Evolutionary conservation across 2,113 vertebrate species (phyloP), one percentile per base, ranked within the genome.

Genomic region (Garra rufa): DNA sequence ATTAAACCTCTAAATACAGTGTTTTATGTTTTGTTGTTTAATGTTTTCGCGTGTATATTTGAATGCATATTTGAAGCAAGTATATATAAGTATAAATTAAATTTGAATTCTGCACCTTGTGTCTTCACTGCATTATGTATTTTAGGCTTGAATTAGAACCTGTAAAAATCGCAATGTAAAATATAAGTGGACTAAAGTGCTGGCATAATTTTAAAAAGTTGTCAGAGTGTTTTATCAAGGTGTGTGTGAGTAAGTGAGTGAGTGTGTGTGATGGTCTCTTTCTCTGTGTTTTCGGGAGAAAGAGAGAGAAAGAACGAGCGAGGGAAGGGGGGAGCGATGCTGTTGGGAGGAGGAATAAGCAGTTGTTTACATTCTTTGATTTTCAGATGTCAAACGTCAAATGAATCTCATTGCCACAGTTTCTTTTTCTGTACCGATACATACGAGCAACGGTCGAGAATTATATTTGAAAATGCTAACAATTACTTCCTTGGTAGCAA

Each of bases 381-480:
- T 70, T 67, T 82, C 41, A 52, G 65, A 17, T 82, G 46, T 82
- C 61, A 69, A 82, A 34, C 43, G 78, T 48, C 30, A 80, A 80
- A 65, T 61, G 77, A 46, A 28, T 79, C 26, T 44, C 76, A 63
- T 26, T 65, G 55, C 26, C 24, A 30, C 41, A 48, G 24, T 48
- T 67, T 80, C 5, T 71, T 70, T 34, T 82, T 50, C 30, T 43
- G 17, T 89, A 88, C 77, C 83, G 84, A 89, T 85, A 61, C 38
- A 21, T 41, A 59, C 73, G 14, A 34, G 46, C 15, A 41, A 76
- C 2, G 24, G 24, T 76, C 73, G 17, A 19, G 15, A 76, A 52
- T 30, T 52, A 48, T 21, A 34, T 67, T 28, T 46, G 21, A 79
- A 15, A 79, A 63, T 26, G 30, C 10, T 19, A 78, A 79, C n/a